These are phyloP conservation scores for Torymus texanus DNA, from an alignment of 2,888 invertebrate genomes.

Conservation along the genomic window DNA sequence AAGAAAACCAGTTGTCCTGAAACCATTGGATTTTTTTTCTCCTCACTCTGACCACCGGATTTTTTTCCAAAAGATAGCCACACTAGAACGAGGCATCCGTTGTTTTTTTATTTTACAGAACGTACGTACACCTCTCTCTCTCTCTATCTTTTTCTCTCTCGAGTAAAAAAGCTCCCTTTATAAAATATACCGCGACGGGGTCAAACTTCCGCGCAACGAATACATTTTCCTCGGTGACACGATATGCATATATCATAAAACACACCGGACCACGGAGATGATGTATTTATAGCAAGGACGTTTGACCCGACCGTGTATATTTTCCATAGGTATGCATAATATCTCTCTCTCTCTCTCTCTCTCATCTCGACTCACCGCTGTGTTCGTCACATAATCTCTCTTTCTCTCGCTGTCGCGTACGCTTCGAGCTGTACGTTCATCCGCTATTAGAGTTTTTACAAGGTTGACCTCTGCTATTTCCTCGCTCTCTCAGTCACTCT, in stretches of 20 bases:
- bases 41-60: too few relatives aligned
- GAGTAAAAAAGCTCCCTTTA: slow-evolving; percentile 35
- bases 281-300: slow-evolving; percentile 30
- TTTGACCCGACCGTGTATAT: slow-evolving; percentile 28
- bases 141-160: not conserved
- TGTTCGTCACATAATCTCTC: slow-evolving; percentile 14
- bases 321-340: too few relatives aligned
- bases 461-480: slow-evolving; percentile 30
- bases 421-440: slow-evolving; percentile 38
- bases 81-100: too few relatives aligned
- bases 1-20: too few relatives aligned
- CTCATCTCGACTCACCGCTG: slow-evolving; percentile 18
- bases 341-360: too few relatives aligned
- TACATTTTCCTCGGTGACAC: not conserved
- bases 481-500: slow-evolving; percentile 23
- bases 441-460: slow-evolving; percentile 48
- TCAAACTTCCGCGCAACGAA: slow-evolving; percentile 24
- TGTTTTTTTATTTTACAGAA: not conserved
- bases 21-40: too few relatives aligned
- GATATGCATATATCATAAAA: not conserved
- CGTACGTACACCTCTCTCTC: slow-evolving; percentile 14
- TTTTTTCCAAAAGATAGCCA: too few relatives aligned
- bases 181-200: slow-evolving; percentile 22
- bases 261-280: slow-evolving; percentile 13
- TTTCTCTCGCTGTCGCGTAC: slow-evolving; percentile 33